Evolutionary conservation across 2,113 vertebrate species (phyloP), one percentile per base, ranked within the genome.

Genomic region (Saguinus midas): DNA sequence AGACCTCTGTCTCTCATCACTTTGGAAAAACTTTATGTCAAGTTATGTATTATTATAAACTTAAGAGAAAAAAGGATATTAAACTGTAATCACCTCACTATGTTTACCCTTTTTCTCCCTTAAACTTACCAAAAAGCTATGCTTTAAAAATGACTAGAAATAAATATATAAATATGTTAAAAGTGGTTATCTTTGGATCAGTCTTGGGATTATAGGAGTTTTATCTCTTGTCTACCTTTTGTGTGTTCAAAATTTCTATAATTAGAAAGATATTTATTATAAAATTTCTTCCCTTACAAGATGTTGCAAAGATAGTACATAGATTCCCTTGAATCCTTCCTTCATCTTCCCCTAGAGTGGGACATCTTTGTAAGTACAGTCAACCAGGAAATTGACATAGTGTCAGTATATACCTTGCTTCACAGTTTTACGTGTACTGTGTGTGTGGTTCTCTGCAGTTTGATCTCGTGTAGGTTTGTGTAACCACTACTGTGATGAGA

Each of bases 181-280:
- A 43, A 55, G 12, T 81, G 32, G 68, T 88, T 32, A 43, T 75
- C 25, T 73, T 64, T 25, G 29, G 37, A 8, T 10, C 45, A 32
- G 12, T 80, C 64, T 61, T 76, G 48, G 37, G 27, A 43, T 84
- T 21, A 8, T 29, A 40, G 37, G 29, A 50, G 20, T 79, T n/a
- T 43, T 57, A n/a, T 57, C 40, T 7, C 81, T 87, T 45, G 40
- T 48, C 13, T 79, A 6, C 11, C 7, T 40, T 78, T 25, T 21
- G 8, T 50, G 3, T 52, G 11, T 45, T n/a, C 23, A 29, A 3
- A 72, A 7, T 58, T 20, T 79, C 35, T 72, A 6, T 52, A 29
- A 32, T 78, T 93, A 79, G 76, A 91, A 75, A 64, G n/a, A 8
- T 52, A 21, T 80, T 93, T 32, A 61, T 66, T 70, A 57, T 40